These are phyloP conservation scores for Tenthredo amoena DNA, from an alignment of 2,888 invertebrate species.

Conservation along the genomic window DNA sequence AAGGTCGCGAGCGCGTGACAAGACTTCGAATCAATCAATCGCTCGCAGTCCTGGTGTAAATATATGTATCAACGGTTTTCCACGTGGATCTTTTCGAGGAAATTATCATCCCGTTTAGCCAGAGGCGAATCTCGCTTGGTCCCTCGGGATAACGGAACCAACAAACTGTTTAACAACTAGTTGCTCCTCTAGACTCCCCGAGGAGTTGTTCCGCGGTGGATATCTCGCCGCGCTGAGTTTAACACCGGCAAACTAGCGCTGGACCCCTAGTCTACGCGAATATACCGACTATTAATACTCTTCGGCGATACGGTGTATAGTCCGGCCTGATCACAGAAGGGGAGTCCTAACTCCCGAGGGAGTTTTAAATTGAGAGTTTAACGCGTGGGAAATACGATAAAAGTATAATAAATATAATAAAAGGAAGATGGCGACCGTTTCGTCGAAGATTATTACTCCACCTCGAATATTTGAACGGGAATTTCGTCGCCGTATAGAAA, in stretches of 20 bases:
- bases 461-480: constrained; percentile 1
- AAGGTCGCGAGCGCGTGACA: neutral
- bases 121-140: neutral
- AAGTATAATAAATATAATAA: neutral
- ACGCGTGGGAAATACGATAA: constrained; percentile 5
- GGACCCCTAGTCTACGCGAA: neutral
- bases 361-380: constrained; percentile 15
- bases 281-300: neutral
- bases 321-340: constrained; percentile 11
- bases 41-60: neutral
- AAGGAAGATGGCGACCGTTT: neutral
- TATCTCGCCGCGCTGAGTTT: constrained; percentile 34
- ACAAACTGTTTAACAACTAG: constrained; percentile 72
- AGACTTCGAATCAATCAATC: constrained; percentile 5
- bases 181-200: constrained; percentile 70
- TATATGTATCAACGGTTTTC: constrained; percentile 1
- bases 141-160: constrained; percentile 43
- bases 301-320: neutral
- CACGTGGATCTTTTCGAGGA: neutral
- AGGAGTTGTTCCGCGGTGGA: constrained; percentile 69
- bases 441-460: neutral
- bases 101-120: constrained; percentile 46
- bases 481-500: neutral
- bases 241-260: constrained; percentile 17
- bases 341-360: constrained; percentile 25